Evolutionary conservation across 2,888 invertebrate species (phyloP).

Genomic region (Brachyptera putata): DNA sequence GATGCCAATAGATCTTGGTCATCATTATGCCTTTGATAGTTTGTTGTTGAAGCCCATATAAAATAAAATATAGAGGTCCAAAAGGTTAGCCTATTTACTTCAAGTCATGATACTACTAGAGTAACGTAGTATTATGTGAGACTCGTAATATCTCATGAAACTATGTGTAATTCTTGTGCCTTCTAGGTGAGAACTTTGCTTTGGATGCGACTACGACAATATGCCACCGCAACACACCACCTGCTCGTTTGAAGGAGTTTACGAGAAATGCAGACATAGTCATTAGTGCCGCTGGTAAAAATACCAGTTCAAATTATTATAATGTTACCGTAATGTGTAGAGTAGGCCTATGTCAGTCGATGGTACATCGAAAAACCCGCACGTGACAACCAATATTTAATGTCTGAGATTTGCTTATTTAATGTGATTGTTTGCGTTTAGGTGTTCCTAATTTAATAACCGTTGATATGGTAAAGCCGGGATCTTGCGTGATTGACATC

Average conservation of each 20-base stretch:
- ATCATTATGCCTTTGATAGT: too few relatives aligned
- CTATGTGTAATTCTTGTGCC: too few relatives aligned
- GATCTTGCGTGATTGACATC: constrained; percentile 84
- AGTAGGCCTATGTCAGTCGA: constrained; percentile 5
- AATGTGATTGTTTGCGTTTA: too few relatives aligned
- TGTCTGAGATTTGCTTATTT: too few relatives aligned
- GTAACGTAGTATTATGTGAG: too few relatives aligned
- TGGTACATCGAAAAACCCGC: neutral
- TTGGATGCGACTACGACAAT: constrained; percentile 86
- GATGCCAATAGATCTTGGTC: too few relatives aligned
- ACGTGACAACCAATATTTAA: too few relatives aligned
- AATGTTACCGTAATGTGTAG: constrained; percentile 1
- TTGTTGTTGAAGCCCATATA: too few relatives aligned
- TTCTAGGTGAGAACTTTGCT: constrained; percentile 46
- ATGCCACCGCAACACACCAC: constrained; percentile 84
- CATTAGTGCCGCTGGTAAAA: constrained; percentile 65
- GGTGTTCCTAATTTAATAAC: constrained; percentile 72
- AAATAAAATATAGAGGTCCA: too few relatives aligned
- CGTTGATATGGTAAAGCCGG: constrained; percentile 83
- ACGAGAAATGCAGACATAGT: constrained; percentile 74
- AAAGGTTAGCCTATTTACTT: too few relatives aligned
- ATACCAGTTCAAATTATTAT: neutral
- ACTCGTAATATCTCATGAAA: too few relatives aligned
- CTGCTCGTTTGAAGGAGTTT: constrained; percentile 63
- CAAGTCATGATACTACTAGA: too few relatives aligned